phyloP scores from a whole-genome alignment of 1,140 invertebrate genomes.

The Orius laevigatus region DNA sequence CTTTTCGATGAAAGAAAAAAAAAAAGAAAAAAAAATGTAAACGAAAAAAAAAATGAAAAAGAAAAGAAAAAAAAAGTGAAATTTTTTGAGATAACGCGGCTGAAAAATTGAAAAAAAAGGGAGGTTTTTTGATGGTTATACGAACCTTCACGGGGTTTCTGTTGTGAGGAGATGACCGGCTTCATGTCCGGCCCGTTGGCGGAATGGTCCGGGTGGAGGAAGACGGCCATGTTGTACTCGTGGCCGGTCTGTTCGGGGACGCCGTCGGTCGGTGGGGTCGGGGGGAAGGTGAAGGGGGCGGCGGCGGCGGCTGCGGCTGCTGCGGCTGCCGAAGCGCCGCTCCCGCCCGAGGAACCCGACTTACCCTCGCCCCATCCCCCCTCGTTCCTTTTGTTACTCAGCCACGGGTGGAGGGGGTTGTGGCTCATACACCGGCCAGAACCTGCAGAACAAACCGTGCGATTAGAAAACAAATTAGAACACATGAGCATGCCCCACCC shows the following conservation, averaged over 20 bases:
- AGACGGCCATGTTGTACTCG: slow-evolving; percentile 12
- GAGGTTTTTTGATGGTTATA: not conserved
- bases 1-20: not conserved
- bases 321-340: not conserved
- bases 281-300: slow-evolving; percentile 12
- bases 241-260: slow-evolving; percentile 8
- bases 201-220: slow-evolving; percentile 12
- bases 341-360: not conserved
- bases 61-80: not conserved
- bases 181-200: slow-evolving; percentile 8
- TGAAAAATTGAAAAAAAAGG: not conserved
- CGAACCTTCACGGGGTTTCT: slow-evolving; percentile 14
- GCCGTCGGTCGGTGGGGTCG: slow-evolving; percentile 12
- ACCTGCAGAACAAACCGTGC: slow-evolving; percentile 6
- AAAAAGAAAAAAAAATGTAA: slow-evolving; percentile 9
- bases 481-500: too few species aligned
- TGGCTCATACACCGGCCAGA: slow-evolving; percentile 8
- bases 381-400: slow-evolving; percentile 6
- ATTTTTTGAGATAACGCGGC: not conserved
- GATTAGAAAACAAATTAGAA: too few species aligned
- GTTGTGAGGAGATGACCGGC: slow-evolving; percentile 9
- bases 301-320: not conserved
- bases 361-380: slow-evolving; percentile 5
- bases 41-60: not conserved
- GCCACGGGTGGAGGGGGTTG: slow-evolving; percentile 11